Evolutionary conservation across 2,797 vertebrate species (phyloP).

Genomic region (Anomalospiza imberbis): DNA sequence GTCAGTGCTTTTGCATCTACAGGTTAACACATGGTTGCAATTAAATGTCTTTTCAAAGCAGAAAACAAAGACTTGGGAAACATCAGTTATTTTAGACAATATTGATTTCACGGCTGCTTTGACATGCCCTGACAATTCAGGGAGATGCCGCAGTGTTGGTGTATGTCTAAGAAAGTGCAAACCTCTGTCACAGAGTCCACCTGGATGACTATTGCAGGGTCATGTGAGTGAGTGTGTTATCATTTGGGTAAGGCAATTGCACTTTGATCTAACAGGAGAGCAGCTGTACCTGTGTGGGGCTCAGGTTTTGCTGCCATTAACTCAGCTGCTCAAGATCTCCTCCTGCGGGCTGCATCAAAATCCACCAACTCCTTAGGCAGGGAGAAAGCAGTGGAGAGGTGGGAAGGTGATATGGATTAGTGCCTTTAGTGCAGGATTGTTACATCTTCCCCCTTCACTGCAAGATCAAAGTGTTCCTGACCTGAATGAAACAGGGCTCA

Average conservation of each 20-base stretch:
- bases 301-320: neutral
- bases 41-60: neutral
- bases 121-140: neutral
- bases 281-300: neutral
- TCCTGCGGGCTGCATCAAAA: neutral
- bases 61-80: neutral
- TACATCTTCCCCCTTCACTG: neutral
- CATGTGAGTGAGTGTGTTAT: neutral
- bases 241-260: neutral
- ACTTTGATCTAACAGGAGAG: neutral
- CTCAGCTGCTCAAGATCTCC: neutral
- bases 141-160: neutral
- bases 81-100: neutral
- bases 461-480: neutral
- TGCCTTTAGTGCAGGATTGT: neutral
- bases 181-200: neutral
- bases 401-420: neutral
- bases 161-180: neutral
- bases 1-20: neutral
- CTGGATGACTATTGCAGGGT: neutral
- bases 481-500: fast-evolving
- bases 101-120: neutral
- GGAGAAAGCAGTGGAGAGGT: neutral
- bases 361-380: neutral
- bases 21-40: neutral